phyloP scores from a whole-genome alignment of 2,888 invertebrate species.

The Syrista parreyssii region DNA sequence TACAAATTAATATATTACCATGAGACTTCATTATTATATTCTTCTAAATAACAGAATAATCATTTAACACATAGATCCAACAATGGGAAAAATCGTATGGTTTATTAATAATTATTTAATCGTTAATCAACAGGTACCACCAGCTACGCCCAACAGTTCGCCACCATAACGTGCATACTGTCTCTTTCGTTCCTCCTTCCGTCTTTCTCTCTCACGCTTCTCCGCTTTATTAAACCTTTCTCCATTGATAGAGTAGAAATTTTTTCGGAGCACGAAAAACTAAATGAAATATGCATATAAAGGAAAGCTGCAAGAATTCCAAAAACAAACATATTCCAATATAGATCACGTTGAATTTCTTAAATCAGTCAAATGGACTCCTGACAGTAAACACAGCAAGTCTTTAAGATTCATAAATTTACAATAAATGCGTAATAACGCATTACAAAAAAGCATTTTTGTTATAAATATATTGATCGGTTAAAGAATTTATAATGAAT shows the following conservation, averaged over 20 bases:
- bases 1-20: not conserved
- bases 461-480: no score
- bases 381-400: not conserved
- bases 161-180: constrained; percentile 21
- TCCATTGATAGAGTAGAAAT: constrained; percentile 13
- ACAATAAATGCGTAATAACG: not conserved
- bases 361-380: not conserved
- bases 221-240: constrained; percentile 24
- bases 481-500: not conserved
- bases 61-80: not conserved
- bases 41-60: not conserved
- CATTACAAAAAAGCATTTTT: no score
- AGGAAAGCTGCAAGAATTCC: not conserved
- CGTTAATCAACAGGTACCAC: constrained; percentile 37
- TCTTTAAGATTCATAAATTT: not conserved
- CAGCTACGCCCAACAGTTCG: constrained; percentile 35
- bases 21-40: not conserved
- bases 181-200: constrained; percentile 23
- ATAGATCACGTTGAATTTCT: not conserved
- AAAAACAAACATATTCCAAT: not conserved
- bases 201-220: constrained; percentile 21
- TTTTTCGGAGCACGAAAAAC: not conserved
- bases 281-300: not conserved
- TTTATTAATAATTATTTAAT: constrained; percentile 1
- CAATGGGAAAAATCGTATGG: not conserved